Conservation (phyloP, 2,888 invertebrate genomes). For the Fragum fragum region DNA sequence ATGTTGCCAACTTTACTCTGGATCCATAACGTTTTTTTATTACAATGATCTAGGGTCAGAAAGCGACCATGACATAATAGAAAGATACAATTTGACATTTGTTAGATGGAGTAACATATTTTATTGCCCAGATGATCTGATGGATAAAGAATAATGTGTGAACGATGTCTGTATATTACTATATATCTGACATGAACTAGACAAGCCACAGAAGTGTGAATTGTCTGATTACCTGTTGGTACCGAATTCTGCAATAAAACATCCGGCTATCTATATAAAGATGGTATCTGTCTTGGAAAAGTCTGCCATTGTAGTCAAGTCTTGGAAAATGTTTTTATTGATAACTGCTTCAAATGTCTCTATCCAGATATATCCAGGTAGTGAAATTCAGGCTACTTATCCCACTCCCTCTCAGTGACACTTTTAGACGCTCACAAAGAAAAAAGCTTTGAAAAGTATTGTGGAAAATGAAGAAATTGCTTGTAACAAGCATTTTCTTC, state of each 20-base stretch:
- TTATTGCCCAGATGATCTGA: background rate
- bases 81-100: background rate
- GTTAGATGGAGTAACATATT: background rate
- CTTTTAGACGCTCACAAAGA: no score
- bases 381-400: no score
- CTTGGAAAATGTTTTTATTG: no score
- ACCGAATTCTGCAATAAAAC: background rate
- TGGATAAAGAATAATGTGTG: background rate
- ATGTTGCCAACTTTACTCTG: no score
- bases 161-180: background rate
- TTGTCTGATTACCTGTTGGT: background rate
- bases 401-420: no score
- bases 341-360: no score
- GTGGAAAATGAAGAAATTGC: no score
- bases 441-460: no score
- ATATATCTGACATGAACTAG: background rate
- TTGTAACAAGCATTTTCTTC: no score
- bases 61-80: background rate
- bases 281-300: background rate
- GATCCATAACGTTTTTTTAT: no score
- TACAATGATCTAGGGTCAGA: background rate
- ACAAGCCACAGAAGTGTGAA: slow-evolving; percentile 3
- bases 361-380: no score
- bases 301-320: background rate
- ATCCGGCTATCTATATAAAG: background rate